Conservation (phyloP, 2,113 vertebrate species). For the Chrysochloris asiatica region DNA sequence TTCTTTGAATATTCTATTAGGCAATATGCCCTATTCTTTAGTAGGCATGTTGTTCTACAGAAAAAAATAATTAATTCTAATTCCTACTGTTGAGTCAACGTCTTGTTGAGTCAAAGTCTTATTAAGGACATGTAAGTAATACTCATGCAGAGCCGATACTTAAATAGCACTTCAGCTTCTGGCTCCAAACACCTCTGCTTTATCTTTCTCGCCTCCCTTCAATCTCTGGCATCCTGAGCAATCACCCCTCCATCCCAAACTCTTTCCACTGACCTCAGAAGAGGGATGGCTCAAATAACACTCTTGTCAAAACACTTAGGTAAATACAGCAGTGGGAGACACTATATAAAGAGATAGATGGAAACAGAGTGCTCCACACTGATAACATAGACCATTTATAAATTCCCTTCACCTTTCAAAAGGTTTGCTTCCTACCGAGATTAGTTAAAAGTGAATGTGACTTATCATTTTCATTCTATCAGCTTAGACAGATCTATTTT, state of each 20-base stretch:
- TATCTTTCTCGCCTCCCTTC: slow-evolving; percentile 38
- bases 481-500: slow-evolving; percentile 24
- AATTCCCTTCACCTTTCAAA: slow-evolving; percentile 6
- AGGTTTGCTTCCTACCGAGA: not conserved
- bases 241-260: not conserved
- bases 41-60: slow-evolving; percentile 16
- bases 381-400: slow-evolving; percentile 1
- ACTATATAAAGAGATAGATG: slow-evolving; percentile 60
- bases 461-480: slow-evolving; percentile 20
- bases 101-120: slow-evolving; percentile 50
- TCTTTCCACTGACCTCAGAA: slow-evolving; percentile 70
- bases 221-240: slow-evolving; percentile 53
- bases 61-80: slow-evolving; percentile 36
- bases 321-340: slow-evolving; percentile 44
- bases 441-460: not conserved
- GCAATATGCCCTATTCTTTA: not conserved
- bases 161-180: slow-evolving; percentile 56
- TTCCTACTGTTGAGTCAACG: slow-evolving; percentile 5
- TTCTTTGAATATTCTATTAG: not conserved
- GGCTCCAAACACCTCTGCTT: slow-evolving; percentile 32
- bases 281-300: slow-evolving; percentile 66
- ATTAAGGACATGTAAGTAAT: slow-evolving; percentile 42
- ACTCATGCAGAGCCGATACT: slow-evolving; percentile 30
- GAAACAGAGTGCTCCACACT: slow-evolving; percentile 29
- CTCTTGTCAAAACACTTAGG: slow-evolving; percentile 62